Evolutionary conservation across 2,797 vertebrate genomes (phyloP).

Genomic region (Pipistrellus kuhlii): DNA sequence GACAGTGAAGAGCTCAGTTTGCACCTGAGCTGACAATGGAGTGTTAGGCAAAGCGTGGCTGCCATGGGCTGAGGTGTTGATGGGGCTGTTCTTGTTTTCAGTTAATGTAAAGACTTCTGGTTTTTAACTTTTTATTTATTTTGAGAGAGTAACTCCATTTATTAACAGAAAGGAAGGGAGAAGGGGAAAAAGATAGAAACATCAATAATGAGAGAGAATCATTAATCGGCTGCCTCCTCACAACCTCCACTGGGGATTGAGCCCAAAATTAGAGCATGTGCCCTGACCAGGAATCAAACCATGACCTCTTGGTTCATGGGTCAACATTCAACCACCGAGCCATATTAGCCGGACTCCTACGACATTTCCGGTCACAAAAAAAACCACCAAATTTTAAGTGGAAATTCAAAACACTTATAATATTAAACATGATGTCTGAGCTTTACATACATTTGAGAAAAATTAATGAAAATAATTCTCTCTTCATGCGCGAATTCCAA

Average conservation of each 20-base stretch:
- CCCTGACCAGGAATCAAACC: no score
- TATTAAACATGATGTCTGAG: neutral
- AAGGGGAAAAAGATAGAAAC: neutral
- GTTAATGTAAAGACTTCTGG: neutral
- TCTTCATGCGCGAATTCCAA: neutral
- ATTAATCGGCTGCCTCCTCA: no score
- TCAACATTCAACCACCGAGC: no score
- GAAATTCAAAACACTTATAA: neutral
- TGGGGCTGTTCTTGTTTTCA: neutral
- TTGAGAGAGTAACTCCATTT: neutral
- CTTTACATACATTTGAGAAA: neutral
- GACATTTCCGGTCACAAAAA: neutral
- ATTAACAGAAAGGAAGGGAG: neutral
- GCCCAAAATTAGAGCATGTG: no score
- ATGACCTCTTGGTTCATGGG: no score
- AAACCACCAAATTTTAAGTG: neutral
- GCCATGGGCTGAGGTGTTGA: rapidly evolving
- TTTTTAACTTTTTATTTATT: neutral
- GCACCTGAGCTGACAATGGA: rapidly evolving
- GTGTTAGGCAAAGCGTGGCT: neutral
- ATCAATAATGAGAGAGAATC: no score
- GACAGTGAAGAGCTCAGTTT: rapidly evolving
- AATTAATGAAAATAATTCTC: neutral
- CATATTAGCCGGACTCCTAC: no score
- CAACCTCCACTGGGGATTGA: no score